These are phyloP conservation scores for Disparrhopalites patrizii DNA, from an alignment of 2,888 invertebrate species.

Conservation along the genomic window DNA sequence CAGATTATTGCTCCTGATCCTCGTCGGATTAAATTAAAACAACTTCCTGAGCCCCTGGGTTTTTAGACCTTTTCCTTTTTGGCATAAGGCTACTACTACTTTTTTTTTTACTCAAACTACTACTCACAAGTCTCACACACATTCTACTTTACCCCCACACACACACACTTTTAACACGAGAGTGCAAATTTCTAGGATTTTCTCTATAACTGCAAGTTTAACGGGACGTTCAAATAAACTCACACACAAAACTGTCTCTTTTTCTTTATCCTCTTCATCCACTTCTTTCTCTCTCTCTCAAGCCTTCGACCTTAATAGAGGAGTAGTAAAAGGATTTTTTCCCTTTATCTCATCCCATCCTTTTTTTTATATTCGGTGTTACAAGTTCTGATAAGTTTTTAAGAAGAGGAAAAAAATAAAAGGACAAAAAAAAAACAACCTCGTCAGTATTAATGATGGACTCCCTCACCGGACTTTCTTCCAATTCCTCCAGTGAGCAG, in stretches of 20 bases:
- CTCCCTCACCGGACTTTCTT: constrained; percentile 29
- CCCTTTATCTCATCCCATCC: background rate
- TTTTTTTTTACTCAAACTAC: constrained; percentile 2
- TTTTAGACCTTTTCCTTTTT: constrained; percentile 32
- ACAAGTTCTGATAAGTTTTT: background rate
- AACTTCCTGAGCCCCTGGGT: constrained; percentile 37
- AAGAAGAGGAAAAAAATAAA: background rate
- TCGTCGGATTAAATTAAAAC: constrained; percentile 39
- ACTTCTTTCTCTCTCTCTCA: background rate
- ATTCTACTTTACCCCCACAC: background rate
- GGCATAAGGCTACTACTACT: constrained; percentile 26
- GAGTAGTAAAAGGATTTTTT: constrained; percentile 14
- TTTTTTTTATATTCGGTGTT: background rate
- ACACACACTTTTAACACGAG: constrained; percentile 6
- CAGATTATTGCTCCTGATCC: constrained; percentile 38
- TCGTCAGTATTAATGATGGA: constrained; percentile 25
- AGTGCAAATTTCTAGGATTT: constrained; percentile 21
- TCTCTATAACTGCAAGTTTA: constrained; percentile 10
- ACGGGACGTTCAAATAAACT: background rate
- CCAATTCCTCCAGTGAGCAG: constrained; percentile 14
- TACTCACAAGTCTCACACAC: background rate
- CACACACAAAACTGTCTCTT: constrained; percentile 1
- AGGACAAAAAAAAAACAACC: background rate
- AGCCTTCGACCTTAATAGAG: constrained; percentile 3
- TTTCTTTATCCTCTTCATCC: background rate